Percentiles rank a stretch among this genome's conserved stretches.
Evolutionary conservation across 2,888 invertebrate genomes (phyloP).

Genomic region (Selenia dentaria): DNA sequence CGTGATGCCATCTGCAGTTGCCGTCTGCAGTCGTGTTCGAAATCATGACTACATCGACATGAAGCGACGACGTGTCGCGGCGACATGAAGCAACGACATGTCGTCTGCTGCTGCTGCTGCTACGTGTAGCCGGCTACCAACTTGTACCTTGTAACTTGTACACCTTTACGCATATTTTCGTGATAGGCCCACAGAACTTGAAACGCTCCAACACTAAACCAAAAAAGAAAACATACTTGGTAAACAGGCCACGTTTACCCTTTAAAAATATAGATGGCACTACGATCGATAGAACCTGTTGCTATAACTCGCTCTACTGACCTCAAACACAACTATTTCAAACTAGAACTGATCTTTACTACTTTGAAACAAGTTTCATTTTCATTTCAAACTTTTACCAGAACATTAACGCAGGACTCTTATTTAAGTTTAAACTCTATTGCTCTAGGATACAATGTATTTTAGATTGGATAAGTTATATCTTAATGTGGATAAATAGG

Average conservation of each 20-base stretch:
- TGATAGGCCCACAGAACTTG: too few relatives aligned
- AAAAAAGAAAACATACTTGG: conserved; percentile 13
- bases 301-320: conserved; percentile 57
- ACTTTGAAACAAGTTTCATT: conserved; percentile 27
- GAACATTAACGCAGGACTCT: conserved; percentile 32
- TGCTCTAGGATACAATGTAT: conserved; percentile 37
- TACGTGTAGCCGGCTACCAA: too few relatives aligned
- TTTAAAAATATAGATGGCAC: conserved; percentile 54
- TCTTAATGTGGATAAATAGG: conserved; percentile 57
- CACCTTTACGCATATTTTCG: too few relatives aligned
- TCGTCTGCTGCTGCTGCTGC: too few relatives aligned
- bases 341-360: conserved; percentile 27
- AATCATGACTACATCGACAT: too few relatives aligned
- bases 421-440: conserved; percentile 47
- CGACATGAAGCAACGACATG: too few relatives aligned
- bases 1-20: too few relatives aligned
- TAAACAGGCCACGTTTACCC: conserved; percentile 17
- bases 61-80: too few relatives aligned
- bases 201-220: neutral
- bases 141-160: too few relatives aligned
- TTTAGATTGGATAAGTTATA: conserved; percentile 39
- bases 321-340: conserved; percentile 42
- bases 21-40: too few relatives aligned
- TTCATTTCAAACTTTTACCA: conserved; percentile 27
- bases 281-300: conserved; percentile 65